Percentiles rank a stretch among this genome's conserved stretches.
These are phyloP conservation scores for Conops quadrifasciatus DNA, from an alignment of 2,888 invertebrate species.

Conservation along the genomic window DNA sequence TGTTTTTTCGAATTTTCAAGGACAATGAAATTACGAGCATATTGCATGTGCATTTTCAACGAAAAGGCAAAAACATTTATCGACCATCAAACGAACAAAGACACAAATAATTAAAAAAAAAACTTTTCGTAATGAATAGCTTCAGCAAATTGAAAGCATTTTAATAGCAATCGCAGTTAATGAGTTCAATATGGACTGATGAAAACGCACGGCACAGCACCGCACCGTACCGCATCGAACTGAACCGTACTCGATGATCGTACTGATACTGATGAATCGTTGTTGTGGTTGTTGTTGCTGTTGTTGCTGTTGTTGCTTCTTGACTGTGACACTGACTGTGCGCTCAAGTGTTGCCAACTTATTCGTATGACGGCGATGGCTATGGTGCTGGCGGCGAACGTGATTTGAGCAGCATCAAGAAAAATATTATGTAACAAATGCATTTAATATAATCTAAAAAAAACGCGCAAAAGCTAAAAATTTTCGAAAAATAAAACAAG, in stretches of 20 bases:
- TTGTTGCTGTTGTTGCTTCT: background rate
- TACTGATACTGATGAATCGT: background rate
- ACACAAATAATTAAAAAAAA: constrained; percentile 6
- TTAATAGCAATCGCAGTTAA: constrained; percentile 29
- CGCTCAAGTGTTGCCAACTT: constrained; percentile 25
- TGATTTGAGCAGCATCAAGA: constrained; percentile 21
- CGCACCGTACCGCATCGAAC: too few relatives aligned
- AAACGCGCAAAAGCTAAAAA: background rate
- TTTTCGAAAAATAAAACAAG: background rate
- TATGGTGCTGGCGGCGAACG: constrained; percentile 14
- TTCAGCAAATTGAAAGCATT: constrained; percentile 19
- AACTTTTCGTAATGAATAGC: background rate
- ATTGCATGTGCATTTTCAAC: constrained; percentile 5
- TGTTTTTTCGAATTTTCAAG: background rate
- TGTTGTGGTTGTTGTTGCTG: background rate
- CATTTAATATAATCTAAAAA: background rate
- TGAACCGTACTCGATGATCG: constrained; percentile 12
- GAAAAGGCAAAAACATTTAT: constrained; percentile 1
- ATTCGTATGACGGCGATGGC: background rate
- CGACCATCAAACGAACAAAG: background rate
- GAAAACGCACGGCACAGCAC: background rate
- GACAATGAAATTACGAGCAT: too few relatives aligned
- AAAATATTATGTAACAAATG: constrained; percentile 8
- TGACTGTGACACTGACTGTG: background rate
- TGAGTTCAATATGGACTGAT: constrained; percentile 29